Evolutionary conservation across 1,140 invertebrate genomes (phyloP), one percentile per base, ranked within the genome.

Genomic region (Aethina tumida): DNA sequence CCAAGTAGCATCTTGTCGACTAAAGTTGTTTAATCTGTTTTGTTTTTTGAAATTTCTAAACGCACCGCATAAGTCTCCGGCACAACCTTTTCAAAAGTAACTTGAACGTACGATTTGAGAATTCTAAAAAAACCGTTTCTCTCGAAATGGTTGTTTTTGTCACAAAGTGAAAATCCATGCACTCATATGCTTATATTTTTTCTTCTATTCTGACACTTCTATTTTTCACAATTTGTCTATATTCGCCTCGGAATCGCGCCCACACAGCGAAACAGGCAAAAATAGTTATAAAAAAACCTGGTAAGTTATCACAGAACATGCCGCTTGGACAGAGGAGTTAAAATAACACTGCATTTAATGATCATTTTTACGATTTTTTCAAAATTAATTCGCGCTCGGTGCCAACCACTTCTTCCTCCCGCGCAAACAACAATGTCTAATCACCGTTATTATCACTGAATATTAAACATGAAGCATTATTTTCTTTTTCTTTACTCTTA

Each of bases 171-270:
- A n/a, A 47, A 42, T 43, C 44, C 42, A 45, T 52, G 57, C 55
- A 57, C 48, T 39, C 48, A 53, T 58, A 58, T 58, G 56, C 53
- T 59, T 59, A 56, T 55, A 48, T 59, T 58, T 58, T 59, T 62
- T 62, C 57, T 53, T 58, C 58, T 60, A 60, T 62, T 62, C 58
- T 62, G 58, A 62, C 60, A 60, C 58, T 62, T 62, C 58, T 62
- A 60, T 62, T 60, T 62, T 60, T 62, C 60, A 62, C 58, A 59
- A 60, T 58, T 62, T 59, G 50, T 58, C 58, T 62, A 62, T 60
- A 59, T 59, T 60, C 58, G 56, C 56, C 55, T 60, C 59, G 59
- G 60, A 58, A 57, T 60, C 58, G 58, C 57, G 54, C 50, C 54
- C 57, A 55, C 54, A 62, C 60, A 62, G 60, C 58, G 60, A 62